A percentile compares a stretch with the other conserved stretches of the same genome.
phyloP scores from a whole-genome alignment of 1,140 invertebrate species.

The Odontomachus brunneus region DNA sequence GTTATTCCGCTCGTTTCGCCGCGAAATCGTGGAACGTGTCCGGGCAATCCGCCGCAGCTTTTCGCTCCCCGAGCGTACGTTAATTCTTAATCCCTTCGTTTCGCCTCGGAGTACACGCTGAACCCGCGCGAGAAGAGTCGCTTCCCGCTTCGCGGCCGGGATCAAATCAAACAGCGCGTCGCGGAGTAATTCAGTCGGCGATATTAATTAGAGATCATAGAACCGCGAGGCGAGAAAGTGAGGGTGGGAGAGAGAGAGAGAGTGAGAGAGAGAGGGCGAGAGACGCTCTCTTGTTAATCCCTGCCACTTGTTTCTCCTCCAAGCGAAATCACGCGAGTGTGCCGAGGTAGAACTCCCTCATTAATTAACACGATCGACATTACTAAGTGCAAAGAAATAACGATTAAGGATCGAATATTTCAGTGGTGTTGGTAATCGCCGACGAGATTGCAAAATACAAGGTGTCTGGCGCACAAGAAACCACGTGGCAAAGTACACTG shows the following conservation, averaged over 20 bases:
- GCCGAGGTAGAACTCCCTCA: too few species aligned
- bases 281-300: slow-evolving; percentile 18
- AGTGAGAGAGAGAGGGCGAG: background rate
- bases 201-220: slow-evolving; percentile 41
- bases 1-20: slow-evolving; percentile 64
- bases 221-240: background rate
- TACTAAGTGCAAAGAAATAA: background rate
- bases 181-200: slow-evolving; percentile 12
- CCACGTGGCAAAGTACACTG: too few species aligned
- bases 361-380: background rate
- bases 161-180: slow-evolving; percentile 30
- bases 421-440: too few species aligned
- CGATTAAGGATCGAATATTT: background rate
- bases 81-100: slow-evolving; percentile 74
- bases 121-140: background rate
- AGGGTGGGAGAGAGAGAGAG: background rate
- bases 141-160: slow-evolving; percentile 17
- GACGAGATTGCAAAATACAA: too few species aligned
- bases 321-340: background rate
- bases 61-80: slow-evolving; percentile 31
- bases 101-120: slow-evolving; percentile 47
- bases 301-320: background rate
- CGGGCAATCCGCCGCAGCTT: slow-evolving; percentile 52
- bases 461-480: too few species aligned
- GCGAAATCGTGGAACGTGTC: slow-evolving; percentile 65